Base-by-base conservation (phyloP, 2,113 vertebrate genomes). In the Pachypanchax playfairii region DNA sequence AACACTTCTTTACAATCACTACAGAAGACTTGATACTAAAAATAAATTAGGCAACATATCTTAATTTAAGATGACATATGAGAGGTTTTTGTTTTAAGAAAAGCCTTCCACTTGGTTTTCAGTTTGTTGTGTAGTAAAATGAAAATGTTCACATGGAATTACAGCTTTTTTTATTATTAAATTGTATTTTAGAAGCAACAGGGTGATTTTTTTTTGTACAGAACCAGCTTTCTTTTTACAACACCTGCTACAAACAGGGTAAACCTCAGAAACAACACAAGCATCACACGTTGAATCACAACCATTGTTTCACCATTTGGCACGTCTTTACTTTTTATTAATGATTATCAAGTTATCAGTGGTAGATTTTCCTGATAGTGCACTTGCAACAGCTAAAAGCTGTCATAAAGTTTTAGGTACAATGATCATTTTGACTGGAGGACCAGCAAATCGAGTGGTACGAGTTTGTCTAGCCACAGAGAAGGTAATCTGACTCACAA, bases 301-400 rank as follows among this genome's bases (percentile, higher is more conserved):
- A 47, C 62, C 60, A 60, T 62, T 33, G 14, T 20, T 51, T 76
- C 42, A 66, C 31, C 26, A 70, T 77, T 83, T 84, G 75, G 75
- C 79, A 79, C 65, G 69, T 51, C 15, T 53, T 11, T 59, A 31
- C 53, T 49, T 20, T 47, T n/a, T 51, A 9, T 21, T 11, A 31
- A 20, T 33, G 53, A 13, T 49, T 75, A 46, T 73, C 2, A 63
- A 59, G 51, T 2, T 1, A 49, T 59, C 54, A 70, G 73, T 77
- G 66, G 59, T 73, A 13, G 9, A 25, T 47, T 17, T 14, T 31
- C 15, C 44, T 18, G 33, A 61, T 33, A 60, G 13, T 14, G 7
- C 17, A 47, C 14, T 41, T 12, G 1, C 6, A 35, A 24, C 28
- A 22, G 36, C 20, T 13, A 38, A 61, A 49, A 18, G 17, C 12